Percentiles rank a stretch among this genome's conserved stretches.
Conservation (phyloP, 2,113 vertebrate species). For the Eubucco bourcierii region DNA sequence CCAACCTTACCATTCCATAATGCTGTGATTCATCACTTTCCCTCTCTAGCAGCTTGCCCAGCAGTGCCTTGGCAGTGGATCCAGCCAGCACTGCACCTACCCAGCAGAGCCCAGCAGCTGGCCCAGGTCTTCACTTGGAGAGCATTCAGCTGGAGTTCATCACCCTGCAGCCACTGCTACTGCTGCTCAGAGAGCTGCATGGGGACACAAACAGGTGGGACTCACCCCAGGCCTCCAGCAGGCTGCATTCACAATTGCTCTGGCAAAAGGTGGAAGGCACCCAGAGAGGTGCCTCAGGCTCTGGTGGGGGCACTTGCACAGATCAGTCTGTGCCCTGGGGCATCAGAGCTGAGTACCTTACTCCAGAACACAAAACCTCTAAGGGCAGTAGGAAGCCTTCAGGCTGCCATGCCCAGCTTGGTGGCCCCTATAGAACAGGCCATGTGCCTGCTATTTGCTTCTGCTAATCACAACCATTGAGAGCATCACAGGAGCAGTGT, state of each 20-base stretch:
- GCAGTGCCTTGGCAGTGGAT: too few species aligned
- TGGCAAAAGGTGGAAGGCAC: neutral
- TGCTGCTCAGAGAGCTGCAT: too few species aligned
- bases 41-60: too few species aligned
- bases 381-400: constrained; percentile 30
- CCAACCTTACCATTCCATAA: too few species aligned
- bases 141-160: too few species aligned
- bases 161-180: too few species aligned
- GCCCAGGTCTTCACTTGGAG: too few species aligned
- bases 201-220: too few species aligned
- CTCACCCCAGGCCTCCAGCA: neutral
- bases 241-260: neutral
- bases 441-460: constrained; percentile 38
- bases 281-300: neutral
- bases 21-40: too few species aligned
- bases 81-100: too few species aligned
- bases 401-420: neutral
- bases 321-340: neutral
- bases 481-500: neutral
- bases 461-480: constrained; percentile 16
- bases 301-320: neutral
- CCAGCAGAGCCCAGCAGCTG: too few species aligned
- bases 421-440: neutral
- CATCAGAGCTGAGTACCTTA: constrained; percentile 43
- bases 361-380: constrained; percentile 29